These are phyloP conservation scores for Ceraclea dissimilis DNA, from an alignment of 2,888 invertebrate genomes.

Conservation along the genomic window DNA sequence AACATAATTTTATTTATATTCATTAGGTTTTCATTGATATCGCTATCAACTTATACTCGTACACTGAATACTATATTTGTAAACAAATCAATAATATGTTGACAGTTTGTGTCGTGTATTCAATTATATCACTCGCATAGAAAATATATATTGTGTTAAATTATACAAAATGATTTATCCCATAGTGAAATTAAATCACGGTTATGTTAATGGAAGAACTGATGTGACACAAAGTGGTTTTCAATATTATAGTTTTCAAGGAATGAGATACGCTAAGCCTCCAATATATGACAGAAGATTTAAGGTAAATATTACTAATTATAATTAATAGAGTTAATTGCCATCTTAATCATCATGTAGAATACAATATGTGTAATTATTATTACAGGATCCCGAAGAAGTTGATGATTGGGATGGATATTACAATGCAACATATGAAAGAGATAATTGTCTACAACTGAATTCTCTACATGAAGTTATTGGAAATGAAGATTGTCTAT, in stretches of 20 bases:
- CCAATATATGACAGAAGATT: conserved; percentile 14
- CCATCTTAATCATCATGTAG: too few relatives aligned
- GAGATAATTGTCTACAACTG: conserved; percentile 14
- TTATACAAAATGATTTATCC: neutral
- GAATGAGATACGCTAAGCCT: conserved; percentile 12
- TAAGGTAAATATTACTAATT: conserved; percentile 6
- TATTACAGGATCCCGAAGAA: conserved; percentile 20
- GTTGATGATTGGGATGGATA: conserved; percentile 10
- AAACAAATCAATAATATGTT: too few relatives aligned
- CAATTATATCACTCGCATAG: too few relatives aligned
- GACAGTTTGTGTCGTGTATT: too few relatives aligned
- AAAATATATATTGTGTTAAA: too few relatives aligned
- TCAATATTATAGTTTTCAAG: conserved; percentile 14
- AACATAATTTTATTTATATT: too few relatives aligned
- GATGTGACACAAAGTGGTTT: neutral
- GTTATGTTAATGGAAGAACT: neutral
- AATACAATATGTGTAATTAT: too few relatives aligned
- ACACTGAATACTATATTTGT: too few relatives aligned
- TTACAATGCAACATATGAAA: conserved; percentile 16
- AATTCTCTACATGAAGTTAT: conserved; percentile 10
- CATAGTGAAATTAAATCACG: conserved; percentile 3
- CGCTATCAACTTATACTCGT: too few relatives aligned
- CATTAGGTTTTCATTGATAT: too few relatives aligned
- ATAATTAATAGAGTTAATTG: neutral
- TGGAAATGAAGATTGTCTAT: conserved; percentile 66